Evolutionary conservation across 2,888 invertebrate genomes (phyloP).

Genomic region (Pseudolycoriella hygida): DNA sequence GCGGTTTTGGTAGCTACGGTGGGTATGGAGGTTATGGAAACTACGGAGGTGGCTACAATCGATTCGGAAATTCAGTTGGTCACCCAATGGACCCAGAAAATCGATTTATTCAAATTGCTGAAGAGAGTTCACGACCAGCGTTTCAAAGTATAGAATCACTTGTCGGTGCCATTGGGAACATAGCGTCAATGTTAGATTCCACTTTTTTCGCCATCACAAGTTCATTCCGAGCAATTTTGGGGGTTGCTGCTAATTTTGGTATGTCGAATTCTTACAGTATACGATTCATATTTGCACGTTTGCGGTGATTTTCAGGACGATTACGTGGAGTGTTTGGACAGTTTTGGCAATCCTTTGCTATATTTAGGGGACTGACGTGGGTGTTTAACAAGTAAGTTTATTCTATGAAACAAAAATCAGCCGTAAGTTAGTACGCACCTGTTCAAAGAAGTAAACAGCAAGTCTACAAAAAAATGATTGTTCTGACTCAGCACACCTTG

Average conservation of each 20-base stretch:
- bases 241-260: slow-evolving; percentile 87
- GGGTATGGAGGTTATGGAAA: slow-evolving; percentile 11
- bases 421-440: too few relatives aligned
- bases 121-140: slow-evolving; percentile 79
- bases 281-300: too few relatives aligned
- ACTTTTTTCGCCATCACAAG: slow-evolving; percentile 91
- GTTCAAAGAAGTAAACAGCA: too few relatives aligned
- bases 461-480: too few relatives aligned
- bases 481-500: too few relatives aligned
- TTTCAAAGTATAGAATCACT: slow-evolving; percentile 90
- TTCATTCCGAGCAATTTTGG: slow-evolving; percentile 87
- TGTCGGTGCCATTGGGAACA: slow-evolving; percentile 78
- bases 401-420: neutral
- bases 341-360: slow-evolving; percentile 72
- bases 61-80: slow-evolving; percentile 16
- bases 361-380: slow-evolving; percentile 66
- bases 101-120: slow-evolving; percentile 69
- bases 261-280: too few relatives aligned
- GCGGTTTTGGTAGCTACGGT: slow-evolving; percentile 17
- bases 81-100: slow-evolving; percentile 23
- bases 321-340: slow-evolving; percentile 68
- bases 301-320: slow-evolving; percentile 27
- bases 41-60: slow-evolving; percentile 20
- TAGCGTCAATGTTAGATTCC: slow-evolving; percentile 93
- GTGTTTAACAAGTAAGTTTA: slow-evolving; percentile 42